phyloP scores from a whole-genome alignment of 2,888 invertebrate genomes.

The Cremastinae sp. region DNA sequence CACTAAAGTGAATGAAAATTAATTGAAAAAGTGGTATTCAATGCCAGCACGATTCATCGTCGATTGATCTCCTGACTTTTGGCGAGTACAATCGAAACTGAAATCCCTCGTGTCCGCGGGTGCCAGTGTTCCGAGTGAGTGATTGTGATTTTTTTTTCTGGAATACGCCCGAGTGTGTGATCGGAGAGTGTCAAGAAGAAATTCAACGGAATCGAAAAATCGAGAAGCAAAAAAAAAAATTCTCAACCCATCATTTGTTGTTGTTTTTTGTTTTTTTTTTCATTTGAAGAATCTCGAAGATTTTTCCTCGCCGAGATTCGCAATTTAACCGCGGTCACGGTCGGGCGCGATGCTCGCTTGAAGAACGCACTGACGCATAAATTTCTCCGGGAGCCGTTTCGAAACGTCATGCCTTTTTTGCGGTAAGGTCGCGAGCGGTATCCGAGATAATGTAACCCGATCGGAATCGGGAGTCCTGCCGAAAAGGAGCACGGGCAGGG shows the following conservation, averaged over 20 bases:
- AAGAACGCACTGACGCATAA: not conserved
- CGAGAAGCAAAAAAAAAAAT: too few relatives aligned
- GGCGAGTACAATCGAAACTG: too few relatives aligned
- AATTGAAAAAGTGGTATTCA: conserved; percentile 10
- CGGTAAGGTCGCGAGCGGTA: conserved; percentile 37
- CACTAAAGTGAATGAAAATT: too few relatives aligned
- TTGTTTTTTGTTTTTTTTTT: too few relatives aligned
- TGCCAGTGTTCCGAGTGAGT: not conserved
- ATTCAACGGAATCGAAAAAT: not conserved
- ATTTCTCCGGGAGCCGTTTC: not conserved
- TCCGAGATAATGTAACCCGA: conserved; percentile 58
- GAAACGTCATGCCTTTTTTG: conserved; percentile 16
- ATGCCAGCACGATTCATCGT: not conserved
- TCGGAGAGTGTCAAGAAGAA: not conserved
- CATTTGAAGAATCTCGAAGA: too few relatives aligned
- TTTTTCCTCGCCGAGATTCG: too few relatives aligned
- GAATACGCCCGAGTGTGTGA: not conserved
- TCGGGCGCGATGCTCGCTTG: too few relatives aligned
- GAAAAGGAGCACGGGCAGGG: conserved; percentile 45
- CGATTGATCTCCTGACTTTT: not conserved
- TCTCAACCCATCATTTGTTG: too few relatives aligned
- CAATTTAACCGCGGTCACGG: too few relatives aligned
- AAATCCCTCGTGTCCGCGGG: too few relatives aligned
- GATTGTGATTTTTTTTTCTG: not conserved
- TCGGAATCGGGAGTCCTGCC: conserved; percentile 45